These are phyloP conservation scores for Anastrepha obliqua DNA, from an alignment of 1,140 invertebrate species.

Conservation along the genomic window DNA sequence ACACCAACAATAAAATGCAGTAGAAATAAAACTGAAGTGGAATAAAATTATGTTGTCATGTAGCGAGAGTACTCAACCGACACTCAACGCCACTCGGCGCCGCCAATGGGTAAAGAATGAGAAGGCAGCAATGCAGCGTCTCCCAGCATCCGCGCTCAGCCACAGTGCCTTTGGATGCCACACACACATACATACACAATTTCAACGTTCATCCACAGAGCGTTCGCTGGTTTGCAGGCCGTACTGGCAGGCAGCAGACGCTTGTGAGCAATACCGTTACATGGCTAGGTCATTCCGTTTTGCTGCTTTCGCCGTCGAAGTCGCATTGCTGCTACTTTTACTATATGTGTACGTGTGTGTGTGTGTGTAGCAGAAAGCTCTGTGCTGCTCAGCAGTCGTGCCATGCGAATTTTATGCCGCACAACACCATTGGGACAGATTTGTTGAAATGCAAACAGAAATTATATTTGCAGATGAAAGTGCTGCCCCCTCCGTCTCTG, in stretches of 20 bases:
- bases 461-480: conserved; percentile 51
- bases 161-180: background rate
- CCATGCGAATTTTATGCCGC: conserved; percentile 51
- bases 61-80: conserved; percentile 35
- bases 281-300: conserved; percentile 6
- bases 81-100: conserved; percentile 3
- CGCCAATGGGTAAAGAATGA: background rate
- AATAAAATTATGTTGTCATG: conserved; percentile 55
- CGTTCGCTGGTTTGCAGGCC: background rate
- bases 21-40: conserved; percentile 51
- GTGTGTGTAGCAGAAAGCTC: background rate
- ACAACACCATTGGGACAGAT: conserved; percentile 45
- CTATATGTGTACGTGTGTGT: background rate
- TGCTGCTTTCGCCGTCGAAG: conserved; percentile 9
- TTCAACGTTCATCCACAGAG: background rate
- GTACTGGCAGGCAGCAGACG: conserved; percentile 20
- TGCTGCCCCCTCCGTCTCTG: background rate
- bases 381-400: conserved; percentile 2
- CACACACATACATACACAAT: background rate
- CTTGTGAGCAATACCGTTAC: conserved; percentile 42
- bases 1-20: conserved; percentile 5
- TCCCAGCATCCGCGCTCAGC: background rate
- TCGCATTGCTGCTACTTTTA: background rate
- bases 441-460: conserved; percentile 49
- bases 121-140: background rate